Conservation (phyloP, 1,140 invertebrate genomes). For the Drosophila pseudoobscura region DNA sequence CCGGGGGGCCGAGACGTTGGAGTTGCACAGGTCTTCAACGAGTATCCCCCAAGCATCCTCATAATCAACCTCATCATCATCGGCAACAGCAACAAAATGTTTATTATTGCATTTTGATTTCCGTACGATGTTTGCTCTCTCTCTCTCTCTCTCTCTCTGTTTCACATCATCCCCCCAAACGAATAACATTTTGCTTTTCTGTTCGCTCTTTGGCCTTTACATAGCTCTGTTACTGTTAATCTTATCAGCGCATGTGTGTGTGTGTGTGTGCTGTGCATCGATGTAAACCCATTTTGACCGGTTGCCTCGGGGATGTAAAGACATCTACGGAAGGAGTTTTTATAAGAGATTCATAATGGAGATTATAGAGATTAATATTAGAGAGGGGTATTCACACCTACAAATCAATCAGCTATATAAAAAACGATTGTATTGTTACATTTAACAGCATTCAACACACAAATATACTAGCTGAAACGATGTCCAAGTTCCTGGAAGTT, state of each 20-base stretch:
- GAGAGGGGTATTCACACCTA: no score
- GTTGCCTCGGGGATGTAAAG: no score
- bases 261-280: no score
- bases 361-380: no score
- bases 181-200: slow-evolving; percentile 2
- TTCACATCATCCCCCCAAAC: slow-evolving; percentile 17
- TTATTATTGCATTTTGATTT: slow-evolving; percentile 80
- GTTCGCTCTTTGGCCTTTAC: slow-evolving; percentile 16
- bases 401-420: no score
- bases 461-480: no score
- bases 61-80: slow-evolving; percentile 54
- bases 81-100: slow-evolving; percentile 44
- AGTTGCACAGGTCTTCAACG: slow-evolving; percentile 35
- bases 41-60: slow-evolving; percentile 34
- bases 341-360: no score
- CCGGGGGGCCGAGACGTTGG: slow-evolving; percentile 8
- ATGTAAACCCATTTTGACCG: background rate
- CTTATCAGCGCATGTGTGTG: background rate
- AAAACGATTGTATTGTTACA: no score
- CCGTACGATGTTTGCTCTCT: slow-evolving; percentile 59
- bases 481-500: no score
- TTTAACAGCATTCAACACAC: no score
- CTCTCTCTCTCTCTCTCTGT: slow-evolving; percentile 30
- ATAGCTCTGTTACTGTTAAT: slow-evolving; percentile 26
- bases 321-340: no score